phyloP scores from a whole-genome alignment of 2,888 invertebrate species.

The Eupithecia insigniata region DNA sequence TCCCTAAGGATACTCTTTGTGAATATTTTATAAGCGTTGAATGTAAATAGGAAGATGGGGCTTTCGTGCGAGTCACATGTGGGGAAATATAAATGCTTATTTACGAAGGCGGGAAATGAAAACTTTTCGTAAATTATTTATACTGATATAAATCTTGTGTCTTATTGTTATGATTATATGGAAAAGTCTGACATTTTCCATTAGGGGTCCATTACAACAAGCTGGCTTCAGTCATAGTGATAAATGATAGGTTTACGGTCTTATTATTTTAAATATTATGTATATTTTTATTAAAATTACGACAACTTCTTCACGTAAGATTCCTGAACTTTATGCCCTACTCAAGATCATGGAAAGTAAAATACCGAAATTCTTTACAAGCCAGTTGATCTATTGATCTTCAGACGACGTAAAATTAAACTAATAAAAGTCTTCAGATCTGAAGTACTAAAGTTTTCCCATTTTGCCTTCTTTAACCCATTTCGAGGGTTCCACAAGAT shows the following conservation, averaged over 20 bases:
- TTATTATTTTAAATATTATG: too few species aligned
- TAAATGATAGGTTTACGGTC: too few species aligned
- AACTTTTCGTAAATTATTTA: slow-evolving; percentile 13
- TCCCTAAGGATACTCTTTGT: slow-evolving; percentile 48
- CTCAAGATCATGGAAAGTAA: neutral
- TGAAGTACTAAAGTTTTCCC: slow-evolving; percentile 28
- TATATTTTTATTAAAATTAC: neutral
- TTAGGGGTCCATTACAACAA: neutral
- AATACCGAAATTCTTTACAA: neutral
- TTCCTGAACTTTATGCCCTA: neutral
- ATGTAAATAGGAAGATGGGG: slow-evolving; percentile 42
- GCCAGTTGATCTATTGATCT: slow-evolving; percentile 16
- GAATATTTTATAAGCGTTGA: slow-evolving; percentile 51
- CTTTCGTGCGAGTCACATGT: slow-evolving; percentile 30
- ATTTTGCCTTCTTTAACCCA: slow-evolving; percentile 22
- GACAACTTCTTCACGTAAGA: neutral
- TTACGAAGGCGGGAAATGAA: slow-evolving; percentile 23
- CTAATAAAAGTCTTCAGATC: slow-evolving; percentile 32
- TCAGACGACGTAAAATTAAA: slow-evolving; percentile 32
- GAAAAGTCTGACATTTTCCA: neutral
- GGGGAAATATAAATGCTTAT: slow-evolving; percentile 30
- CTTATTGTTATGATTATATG: slow-evolving; percentile 1
- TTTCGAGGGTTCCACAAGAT: slow-evolving; percentile 20
- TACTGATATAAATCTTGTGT: slow-evolving; percentile 6
- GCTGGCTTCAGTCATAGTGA: neutral